Percentiles rank a stretch among this genome's conserved stretches.
These are phyloP conservation scores for Bubo bubo DNA, from an alignment of 2,113 vertebrate species.

Conservation along the genomic window DNA sequence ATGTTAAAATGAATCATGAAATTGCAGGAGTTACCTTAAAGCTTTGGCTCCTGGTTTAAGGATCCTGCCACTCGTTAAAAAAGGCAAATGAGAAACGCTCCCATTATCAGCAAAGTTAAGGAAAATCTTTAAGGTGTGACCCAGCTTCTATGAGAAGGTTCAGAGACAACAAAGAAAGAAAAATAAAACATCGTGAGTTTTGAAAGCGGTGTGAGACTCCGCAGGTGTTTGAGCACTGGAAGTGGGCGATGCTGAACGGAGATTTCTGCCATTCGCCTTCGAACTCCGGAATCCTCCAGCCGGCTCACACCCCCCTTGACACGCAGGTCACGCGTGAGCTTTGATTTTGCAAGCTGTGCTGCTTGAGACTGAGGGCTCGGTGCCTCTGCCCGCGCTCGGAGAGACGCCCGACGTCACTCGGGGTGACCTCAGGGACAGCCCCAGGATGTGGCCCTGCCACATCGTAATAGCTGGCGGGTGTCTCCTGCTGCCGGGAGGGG, in stretches of 20 bases:
- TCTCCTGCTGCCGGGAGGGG: background rate
- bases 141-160: background rate
- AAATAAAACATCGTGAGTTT: background rate
- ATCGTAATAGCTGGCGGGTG: fast-evolving
- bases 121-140: background rate
- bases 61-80: background rate
- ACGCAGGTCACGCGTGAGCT: fast-evolving
- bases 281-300: fast-evolving
- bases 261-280: fast-evolving
- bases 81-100: background rate
- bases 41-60: background rate
- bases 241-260: fast-evolving
- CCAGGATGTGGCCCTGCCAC: background rate
- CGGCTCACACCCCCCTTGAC: fast-evolving
- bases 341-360: background rate
- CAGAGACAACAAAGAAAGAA: background rate
- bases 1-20: background rate
- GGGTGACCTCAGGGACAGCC: background rate
- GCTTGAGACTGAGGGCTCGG: background rate
- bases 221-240: background rate
- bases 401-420: background rate
- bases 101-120: background rate
- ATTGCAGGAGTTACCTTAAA: background rate
- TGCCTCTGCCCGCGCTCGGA: background rate
- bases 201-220: background rate